Conservation (phyloP, 2,113 vertebrate genomes). For the Seriola quinqueradiata region DNA sequence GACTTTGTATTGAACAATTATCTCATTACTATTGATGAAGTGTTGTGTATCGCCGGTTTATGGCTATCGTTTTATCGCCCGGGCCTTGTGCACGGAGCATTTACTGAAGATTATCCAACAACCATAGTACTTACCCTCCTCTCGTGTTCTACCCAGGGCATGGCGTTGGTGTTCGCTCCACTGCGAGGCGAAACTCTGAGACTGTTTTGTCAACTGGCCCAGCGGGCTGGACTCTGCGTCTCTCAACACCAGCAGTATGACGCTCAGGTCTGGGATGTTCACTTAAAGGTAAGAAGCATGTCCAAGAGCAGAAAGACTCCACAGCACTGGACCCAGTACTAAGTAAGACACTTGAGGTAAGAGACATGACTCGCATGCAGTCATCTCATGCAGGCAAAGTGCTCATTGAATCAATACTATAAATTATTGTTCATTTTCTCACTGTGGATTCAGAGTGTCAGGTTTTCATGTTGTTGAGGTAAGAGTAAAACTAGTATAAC, state of each 20-base stretch:
- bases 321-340: not conserved
- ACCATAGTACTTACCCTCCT: not conserved
- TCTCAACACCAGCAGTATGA: slow-evolving; percentile 96
- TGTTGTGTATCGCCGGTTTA: too few relatives aligned
- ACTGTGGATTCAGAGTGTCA: not conserved
- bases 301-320: not conserved
- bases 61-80: too few relatives aligned
- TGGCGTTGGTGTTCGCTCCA: slow-evolving; percentile 94
- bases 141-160: slow-evolving; percentile 84
- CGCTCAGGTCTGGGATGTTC: slow-evolving; percentile 94
- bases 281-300: slow-evolving; percentile 90
- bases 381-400: not conserved
- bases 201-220: slow-evolving; percentile 94
- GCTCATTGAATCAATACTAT: not conserved
- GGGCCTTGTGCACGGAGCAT: too few relatives aligned
- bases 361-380: not conserved
- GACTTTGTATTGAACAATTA: too few relatives aligned
- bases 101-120: too few relatives aligned
- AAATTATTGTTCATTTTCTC: not conserved
- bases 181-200: slow-evolving; percentile 92
- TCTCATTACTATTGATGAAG: too few relatives aligned
- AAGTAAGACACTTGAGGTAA: not conserved
- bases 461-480: not conserved
- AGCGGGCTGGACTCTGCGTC: slow-evolving; percentile 90
- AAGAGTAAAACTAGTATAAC: not conserved